Conservation (phyloP, 2,113 vertebrate genomes). For the Odocoileus virginianus region DNA sequence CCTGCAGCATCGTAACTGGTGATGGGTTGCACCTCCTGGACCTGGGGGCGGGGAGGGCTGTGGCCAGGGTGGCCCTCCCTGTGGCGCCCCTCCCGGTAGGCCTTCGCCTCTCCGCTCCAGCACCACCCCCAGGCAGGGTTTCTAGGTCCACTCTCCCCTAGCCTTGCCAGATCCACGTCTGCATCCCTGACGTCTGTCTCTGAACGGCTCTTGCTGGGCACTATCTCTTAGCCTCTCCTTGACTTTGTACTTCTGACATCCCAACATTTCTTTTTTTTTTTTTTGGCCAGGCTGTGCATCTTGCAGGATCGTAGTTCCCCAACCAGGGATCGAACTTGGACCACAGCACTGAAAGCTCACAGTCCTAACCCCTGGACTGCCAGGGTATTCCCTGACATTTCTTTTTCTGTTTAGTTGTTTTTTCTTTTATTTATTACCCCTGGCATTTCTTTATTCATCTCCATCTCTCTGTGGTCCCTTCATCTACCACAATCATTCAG, state of each 20-base stretch:
- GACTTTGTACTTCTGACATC: not conserved
- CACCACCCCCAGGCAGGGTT: not conserved
- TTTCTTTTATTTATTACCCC: not conserved
- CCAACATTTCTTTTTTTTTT: not conserved
- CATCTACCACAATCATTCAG: not conserved
- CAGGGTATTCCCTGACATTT: not conserved
- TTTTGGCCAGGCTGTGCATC: not conserved
- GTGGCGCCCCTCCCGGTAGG: rapidly evolving
- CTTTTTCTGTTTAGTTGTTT: not conserved
- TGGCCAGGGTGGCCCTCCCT: rapidly evolving
- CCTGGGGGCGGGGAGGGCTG: constrained; percentile 72
- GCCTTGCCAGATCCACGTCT: not conserved
- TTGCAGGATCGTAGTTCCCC: not conserved
- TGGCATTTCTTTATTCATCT: not conserved
- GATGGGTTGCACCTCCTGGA: constrained; percentile 94
- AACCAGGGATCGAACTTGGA: not conserved
- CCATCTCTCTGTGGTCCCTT: not conserved
- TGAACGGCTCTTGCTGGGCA: not conserved
- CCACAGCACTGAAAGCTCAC: not conserved
- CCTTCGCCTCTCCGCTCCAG: rapidly evolving
- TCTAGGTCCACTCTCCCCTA: not conserved
- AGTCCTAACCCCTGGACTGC: not conserved
- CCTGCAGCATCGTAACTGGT: constrained; percentile 93
- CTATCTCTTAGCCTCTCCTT: not conserved
- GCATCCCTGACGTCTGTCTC: not conserved